A percentile compares a stretch with the other conserved stretches of the same genome.
phyloP scores from a whole-genome alignment of 2,888 invertebrate genomes.

The Seira ritae region DNA sequence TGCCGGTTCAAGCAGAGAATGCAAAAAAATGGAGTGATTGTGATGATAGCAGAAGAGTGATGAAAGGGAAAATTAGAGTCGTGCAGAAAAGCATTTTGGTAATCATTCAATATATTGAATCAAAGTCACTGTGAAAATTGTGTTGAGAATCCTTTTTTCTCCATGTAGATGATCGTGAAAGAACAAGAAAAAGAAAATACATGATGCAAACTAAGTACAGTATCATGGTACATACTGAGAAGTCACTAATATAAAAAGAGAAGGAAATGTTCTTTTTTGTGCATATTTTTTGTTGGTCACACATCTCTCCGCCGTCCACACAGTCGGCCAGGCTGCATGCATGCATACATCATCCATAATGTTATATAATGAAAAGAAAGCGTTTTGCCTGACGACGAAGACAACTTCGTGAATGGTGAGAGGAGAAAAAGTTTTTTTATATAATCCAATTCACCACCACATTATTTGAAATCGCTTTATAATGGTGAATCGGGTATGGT shows the following conservation, averaged over 20 bases:
- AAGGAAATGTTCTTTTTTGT: constrained; percentile 12
- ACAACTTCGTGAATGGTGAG: background rate
- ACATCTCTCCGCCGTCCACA: constrained; percentile 33
- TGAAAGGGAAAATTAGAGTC: too few species aligned
- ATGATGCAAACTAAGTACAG: too few species aligned
- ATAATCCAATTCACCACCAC: too few species aligned
- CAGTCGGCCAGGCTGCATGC: constrained; percentile 40
- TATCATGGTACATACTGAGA: too few species aligned
- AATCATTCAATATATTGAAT: too few species aligned
- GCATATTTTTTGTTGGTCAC: constrained; percentile 35
- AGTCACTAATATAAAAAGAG: background rate
- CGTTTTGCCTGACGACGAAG: too few species aligned
- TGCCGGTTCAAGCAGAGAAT: too few species aligned
- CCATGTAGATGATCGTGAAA: background rate
- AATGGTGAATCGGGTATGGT: background rate
- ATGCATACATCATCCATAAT: constrained; percentile 47
- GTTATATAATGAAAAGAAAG: constrained; percentile 39
- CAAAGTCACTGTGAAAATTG: too few species aligned
- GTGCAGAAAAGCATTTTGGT: too few species aligned
- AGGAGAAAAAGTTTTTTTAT: background rate
- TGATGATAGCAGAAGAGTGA: too few species aligned
- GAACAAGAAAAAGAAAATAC: constrained; percentile 14
- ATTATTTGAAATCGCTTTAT: too few species aligned
- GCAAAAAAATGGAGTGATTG: too few species aligned
- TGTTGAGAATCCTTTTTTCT: background rate